phyloP scores from a whole-genome alignment of 2,888 invertebrate species.

The Tortricodes alternella region DNA sequence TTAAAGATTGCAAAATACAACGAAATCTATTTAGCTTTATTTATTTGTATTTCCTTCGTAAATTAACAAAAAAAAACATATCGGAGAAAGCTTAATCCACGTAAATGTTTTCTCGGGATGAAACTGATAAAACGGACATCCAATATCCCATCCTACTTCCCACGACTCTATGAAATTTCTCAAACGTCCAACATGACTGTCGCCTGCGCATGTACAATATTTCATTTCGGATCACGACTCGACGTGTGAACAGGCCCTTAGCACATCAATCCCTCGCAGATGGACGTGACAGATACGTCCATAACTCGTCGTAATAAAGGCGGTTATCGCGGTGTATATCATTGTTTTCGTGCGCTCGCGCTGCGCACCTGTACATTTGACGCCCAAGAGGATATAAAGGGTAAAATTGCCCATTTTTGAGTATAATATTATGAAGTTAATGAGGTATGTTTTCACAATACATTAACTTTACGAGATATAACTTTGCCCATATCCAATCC shows the following conservation, averaged over 20 bases:
- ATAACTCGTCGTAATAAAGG: slow-evolving; percentile 50
- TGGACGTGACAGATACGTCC: slow-evolving; percentile 40
- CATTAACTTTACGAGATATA: too few relatives aligned
- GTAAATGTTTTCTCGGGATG: neutral
- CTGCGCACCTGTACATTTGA: slow-evolving; percentile 20
- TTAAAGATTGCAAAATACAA: too few relatives aligned
- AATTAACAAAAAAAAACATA: too few relatives aligned
- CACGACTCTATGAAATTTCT: slow-evolving; percentile 19
- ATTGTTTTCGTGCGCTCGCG: slow-evolving; percentile 40
- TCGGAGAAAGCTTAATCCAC: too few relatives aligned
- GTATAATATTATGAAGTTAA: neutral
- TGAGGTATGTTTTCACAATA: neutral
- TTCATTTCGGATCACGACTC: slow-evolving; percentile 25
- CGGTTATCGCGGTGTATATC: slow-evolving; percentile 46
- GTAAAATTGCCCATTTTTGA: neutral
- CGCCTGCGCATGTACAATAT: slow-evolving; percentile 22
- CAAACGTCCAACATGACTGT: neutral
- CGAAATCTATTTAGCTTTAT: too few relatives aligned
- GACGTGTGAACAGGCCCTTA: slow-evolving; percentile 28
- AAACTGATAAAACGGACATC: neutral
- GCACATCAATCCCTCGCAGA: slow-evolving; percentile 46
- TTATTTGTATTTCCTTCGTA: too few relatives aligned
- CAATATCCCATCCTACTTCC: neutral
- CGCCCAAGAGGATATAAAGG: slow-evolving; percentile 3
- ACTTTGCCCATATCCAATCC: too few relatives aligned